Evolutionary conservation across 37 sponge, comb jelly and placozoan species (phyloP).

Genomic region (Oopsacas minuta): DNA sequence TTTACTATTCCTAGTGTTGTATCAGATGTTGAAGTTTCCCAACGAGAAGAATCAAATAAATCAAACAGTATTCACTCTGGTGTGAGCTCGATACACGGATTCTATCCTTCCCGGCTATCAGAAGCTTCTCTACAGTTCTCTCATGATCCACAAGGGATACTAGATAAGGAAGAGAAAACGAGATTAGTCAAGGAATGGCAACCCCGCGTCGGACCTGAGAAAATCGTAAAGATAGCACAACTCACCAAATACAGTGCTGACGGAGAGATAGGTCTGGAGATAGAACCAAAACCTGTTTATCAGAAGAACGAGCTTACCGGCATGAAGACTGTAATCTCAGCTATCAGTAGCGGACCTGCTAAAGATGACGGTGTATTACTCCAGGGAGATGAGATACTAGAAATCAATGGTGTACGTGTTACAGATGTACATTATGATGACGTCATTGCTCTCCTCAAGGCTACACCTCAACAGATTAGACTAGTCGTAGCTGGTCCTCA

Average conservation of each 20-base stretch:
- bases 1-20: background rate
- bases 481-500: background rate
- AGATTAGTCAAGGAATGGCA: background rate
- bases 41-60: background rate
- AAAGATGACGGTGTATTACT: background rate
- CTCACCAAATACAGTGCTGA: background rate
- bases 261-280: background rate
- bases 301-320: background rate
- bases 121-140: background rate
- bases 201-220: background rate
- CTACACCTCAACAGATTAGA: background rate
- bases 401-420: background rate
- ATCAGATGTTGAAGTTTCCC: background rate
- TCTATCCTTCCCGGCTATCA: background rate
- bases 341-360: background rate
- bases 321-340: background rate
- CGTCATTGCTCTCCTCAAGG: background rate
- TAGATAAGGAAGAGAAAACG: background rate
- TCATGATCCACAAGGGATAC: background rate
- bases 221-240: slow-evolving; percentile 4
- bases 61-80: background rate
- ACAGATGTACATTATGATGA: slow-evolving; percentile 7
- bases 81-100: background rate
- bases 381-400: background rate
- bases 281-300: background rate